These are phyloP conservation scores for Boloria euphrosyne DNA, from an alignment of 2,888 invertebrate genomes.

Conservation along the genomic window DNA sequence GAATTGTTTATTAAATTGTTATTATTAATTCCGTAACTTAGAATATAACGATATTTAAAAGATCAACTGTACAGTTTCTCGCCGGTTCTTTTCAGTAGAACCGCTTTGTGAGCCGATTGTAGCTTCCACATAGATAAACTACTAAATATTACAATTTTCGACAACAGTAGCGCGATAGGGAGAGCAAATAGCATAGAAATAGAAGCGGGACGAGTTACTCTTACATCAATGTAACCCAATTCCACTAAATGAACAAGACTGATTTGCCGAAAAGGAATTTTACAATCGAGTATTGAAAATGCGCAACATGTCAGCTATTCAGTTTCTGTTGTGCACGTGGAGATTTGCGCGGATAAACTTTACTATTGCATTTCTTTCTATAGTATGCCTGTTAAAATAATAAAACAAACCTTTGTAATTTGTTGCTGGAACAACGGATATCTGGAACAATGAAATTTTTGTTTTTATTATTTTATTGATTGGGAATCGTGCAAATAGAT, in stretches of 20 bases:
- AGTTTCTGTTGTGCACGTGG: conserved; percentile 22
- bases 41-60: too few relatives aligned
- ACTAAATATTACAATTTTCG: too few relatives aligned
- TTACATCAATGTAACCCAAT: conserved; percentile 64
- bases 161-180: conserved; percentile 51
- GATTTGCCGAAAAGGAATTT: conserved; percentile 55
- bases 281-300: conserved; percentile 48
- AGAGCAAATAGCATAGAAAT: conserved; percentile 62
- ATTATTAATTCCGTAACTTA: too few relatives aligned
- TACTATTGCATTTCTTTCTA: conserved; percentile 23
- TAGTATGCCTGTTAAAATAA: conserved; percentile 11
- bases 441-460: conserved; percentile 51
- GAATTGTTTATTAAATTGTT: too few relatives aligned
- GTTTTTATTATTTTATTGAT: conserved; percentile 8
- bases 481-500: background rate
- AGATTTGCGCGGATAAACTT: conserved; percentile 13
- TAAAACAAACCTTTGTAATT: conserved; percentile 32
- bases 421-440: conserved; percentile 41
- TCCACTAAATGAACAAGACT: conserved; percentile 54
- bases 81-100: too few relatives aligned
- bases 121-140: too few relatives aligned
- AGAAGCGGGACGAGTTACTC: conserved; percentile 59
- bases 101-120: too few relatives aligned
- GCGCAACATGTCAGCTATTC: conserved; percentile 25
- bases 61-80: too few relatives aligned